Percentiles rank a stretch among this genome's conserved stretches.
These are phyloP conservation scores for Tiaroga cobitis DNA, from an alignment of 2,797 vertebrate genomes.

Conservation along the genomic window DNA sequence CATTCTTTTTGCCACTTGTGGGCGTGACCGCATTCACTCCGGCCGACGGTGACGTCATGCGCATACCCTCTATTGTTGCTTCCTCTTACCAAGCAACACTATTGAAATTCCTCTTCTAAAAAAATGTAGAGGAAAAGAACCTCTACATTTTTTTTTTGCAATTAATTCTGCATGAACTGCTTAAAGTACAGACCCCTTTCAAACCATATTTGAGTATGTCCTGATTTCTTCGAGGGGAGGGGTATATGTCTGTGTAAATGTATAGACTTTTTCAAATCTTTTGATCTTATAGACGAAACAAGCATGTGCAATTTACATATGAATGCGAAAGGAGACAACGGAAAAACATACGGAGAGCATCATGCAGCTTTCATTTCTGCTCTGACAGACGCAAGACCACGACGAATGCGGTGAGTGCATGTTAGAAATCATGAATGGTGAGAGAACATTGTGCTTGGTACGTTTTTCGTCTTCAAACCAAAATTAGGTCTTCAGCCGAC, in stretches of 20 bases:
- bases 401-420: no score
- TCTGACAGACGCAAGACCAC: neutral
- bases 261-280: no score
- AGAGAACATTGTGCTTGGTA: neutral
- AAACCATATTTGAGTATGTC: neutral
- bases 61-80: no score
- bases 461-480: no score
- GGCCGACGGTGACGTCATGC: no score
- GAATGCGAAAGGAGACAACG: neutral
- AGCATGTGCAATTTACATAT: no score
- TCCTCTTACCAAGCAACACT: neutral
- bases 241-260: no score
- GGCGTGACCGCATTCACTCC: no score
- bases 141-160: neutral
- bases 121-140: no score
- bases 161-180: neutral
- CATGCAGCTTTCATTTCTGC: neutral
- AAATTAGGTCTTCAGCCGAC: neutral
- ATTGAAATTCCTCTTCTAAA: neutral
- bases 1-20: no score
- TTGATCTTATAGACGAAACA: no score
- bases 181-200: neutral
- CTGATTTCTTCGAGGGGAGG: no score
- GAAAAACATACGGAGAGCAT: neutral
- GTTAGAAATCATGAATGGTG: neutral